Percentiles rank a stretch among this genome's conserved stretches.
Evolutionary conservation across 2,797 vertebrate genomes (phyloP).

Genomic region (Acrossocheilus fasciatus): DNA sequence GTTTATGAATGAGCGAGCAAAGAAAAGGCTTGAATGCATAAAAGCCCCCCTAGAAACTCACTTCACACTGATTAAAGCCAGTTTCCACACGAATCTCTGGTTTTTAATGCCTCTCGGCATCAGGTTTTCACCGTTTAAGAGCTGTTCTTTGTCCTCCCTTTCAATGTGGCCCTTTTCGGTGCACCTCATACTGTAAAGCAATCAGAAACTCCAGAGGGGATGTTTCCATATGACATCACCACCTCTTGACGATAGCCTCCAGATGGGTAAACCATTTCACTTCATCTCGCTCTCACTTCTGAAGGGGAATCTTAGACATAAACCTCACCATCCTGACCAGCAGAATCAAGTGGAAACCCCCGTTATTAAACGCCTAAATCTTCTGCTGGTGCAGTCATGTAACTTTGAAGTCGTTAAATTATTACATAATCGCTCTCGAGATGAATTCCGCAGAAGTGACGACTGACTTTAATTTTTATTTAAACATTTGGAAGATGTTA

Average conservation of each 20-base stretch:
- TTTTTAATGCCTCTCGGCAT: conserved; percentile 37
- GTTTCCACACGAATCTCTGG: conserved; percentile 28
- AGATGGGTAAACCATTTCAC: conserved; percentile 49
- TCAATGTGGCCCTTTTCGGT: conserved; percentile 44
- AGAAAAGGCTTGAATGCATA: conserved; percentile 46
- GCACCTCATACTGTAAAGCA: conserved; percentile 56
- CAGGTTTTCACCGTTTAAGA: conserved; percentile 29
- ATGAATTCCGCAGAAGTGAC: conserved; percentile 42
- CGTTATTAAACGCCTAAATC: conserved; percentile 51
- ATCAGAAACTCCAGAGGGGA: conserved; percentile 42
- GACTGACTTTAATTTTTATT: conserved; percentile 36
- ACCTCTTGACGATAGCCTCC: conserved; percentile 46
- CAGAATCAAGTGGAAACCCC: conserved; percentile 52
- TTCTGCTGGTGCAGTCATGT: conserved; percentile 22
- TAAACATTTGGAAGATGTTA: conserved; percentile 35
- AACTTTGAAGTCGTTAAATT: conserved; percentile 40
- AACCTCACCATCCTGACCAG: conserved; percentile 35
- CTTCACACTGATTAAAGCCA: conserved; percentile 44
- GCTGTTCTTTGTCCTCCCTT: conserved; percentile 30
- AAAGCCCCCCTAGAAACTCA: conserved; percentile 36
- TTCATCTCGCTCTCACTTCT: conserved; percentile 41
- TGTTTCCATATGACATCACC: conserved; percentile 57
- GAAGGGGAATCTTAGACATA: conserved; percentile 45
- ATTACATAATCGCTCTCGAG: conserved; percentile 46
- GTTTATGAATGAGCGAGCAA: conserved; percentile 39